Conservation (phyloP, 35 echinoderm and acorn worm genomes). For the Heliocidaris erythrogramma region DNA sequence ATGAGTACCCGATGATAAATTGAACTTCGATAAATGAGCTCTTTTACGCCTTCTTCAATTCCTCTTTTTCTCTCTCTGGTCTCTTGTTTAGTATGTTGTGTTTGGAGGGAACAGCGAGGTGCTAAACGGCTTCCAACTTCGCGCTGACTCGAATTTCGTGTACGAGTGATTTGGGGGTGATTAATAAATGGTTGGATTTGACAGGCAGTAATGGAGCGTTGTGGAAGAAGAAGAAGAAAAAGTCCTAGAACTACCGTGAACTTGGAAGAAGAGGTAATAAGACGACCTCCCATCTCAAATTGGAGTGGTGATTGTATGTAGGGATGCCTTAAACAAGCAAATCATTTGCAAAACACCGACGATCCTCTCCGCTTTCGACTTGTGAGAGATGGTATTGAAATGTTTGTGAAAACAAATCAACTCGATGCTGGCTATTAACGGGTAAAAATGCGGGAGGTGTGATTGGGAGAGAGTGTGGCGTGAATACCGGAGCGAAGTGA, state of each 20-base stretch:
- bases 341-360: conserved; percentile 5
- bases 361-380: neutral
- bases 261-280: neutral
- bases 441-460: neutral
- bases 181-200: conserved; percentile 17
- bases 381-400: neutral
- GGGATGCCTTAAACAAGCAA: conserved; percentile 21
- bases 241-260: neutral
- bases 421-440: neutral
- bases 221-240: neutral
- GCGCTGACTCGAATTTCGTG: neutral
- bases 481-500: neutral
- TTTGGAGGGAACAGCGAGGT: neutral
- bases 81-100: neutral
- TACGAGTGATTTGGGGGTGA: conserved; percentile 35
- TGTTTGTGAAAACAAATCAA: conserved; percentile 1
- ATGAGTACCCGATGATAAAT: conserved; percentile 26
- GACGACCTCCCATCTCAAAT: neutral
- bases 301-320: conserved; percentile 25
- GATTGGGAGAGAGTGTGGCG: neutral
- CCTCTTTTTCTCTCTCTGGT: neutral
- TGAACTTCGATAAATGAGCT: conserved; percentile 14
- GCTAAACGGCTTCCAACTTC: neutral
- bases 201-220: neutral
- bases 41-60: neutral